phyloP scores from a whole-genome alignment of 64 coral and sea anemone genomes.

The Platygyra sinensis region DNA sequence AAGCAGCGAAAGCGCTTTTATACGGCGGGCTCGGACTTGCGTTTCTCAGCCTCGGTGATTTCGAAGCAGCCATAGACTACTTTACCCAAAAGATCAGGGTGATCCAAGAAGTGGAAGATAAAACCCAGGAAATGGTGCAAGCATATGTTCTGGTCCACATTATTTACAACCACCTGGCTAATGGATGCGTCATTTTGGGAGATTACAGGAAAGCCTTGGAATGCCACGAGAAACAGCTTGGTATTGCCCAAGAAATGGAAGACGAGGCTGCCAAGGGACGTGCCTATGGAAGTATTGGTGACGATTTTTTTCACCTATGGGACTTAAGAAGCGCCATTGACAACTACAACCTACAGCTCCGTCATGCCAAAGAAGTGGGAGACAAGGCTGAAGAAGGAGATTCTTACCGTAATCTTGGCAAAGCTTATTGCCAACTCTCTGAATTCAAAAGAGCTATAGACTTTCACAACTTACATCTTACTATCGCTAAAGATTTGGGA shows the following conservation, averaged over 20 bases:
- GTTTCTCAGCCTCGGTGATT: not conserved
- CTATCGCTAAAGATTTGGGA: not conserved
- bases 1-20: not conserved
- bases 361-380: no score
- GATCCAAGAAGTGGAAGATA: not conserved
- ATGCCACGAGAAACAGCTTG: not conserved
- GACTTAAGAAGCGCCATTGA: not conserved
- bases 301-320: not conserved
- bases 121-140: not conserved
- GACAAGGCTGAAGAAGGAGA: no score
- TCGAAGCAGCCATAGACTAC: not conserved
- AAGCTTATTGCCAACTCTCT: no score
- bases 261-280: not conserved
- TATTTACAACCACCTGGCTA: not conserved
- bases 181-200: not conserved
- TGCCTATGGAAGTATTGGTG: not conserved
- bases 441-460: not conserved
- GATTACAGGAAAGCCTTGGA: constrained; percentile 6
- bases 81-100: not conserved
- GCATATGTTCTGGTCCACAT: not conserved
- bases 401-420: no score
- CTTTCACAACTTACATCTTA: not conserved
- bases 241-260: not conserved
- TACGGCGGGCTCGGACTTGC: not conserved
- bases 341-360: not conserved